These are phyloP conservation scores for Hemibagrus wyckioides DNA, from an alignment of 2,113 vertebrate species.

Conservation along the genomic window DNA sequence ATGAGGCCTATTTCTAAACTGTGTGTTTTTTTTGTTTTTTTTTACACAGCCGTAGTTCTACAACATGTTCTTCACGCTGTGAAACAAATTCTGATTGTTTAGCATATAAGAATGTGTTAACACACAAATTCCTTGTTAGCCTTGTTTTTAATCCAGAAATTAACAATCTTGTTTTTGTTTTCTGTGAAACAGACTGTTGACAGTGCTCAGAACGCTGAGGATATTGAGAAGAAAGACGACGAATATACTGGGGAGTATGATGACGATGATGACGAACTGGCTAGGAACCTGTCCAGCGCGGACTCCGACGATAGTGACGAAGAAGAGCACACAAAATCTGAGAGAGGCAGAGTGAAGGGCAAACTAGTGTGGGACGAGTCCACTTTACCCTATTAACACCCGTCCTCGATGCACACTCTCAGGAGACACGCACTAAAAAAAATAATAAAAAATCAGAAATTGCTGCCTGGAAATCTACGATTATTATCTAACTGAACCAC, in stretches of 20 bases:
- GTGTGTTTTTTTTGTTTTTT: neutral
- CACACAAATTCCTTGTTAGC: neutral
- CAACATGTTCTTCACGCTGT: neutral
- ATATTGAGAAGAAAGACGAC: constrained; percentile 37
- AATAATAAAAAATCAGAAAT: neutral
- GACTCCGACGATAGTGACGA: constrained; percentile 89
- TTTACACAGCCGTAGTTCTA: neutral
- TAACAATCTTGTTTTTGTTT: neutral
- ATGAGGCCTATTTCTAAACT: neutral
- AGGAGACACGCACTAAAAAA: neutral
- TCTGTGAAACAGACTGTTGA: constrained; percentile 73
- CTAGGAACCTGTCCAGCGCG: constrained; percentile 81
- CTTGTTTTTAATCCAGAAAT: neutral
- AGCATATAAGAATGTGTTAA: neutral
- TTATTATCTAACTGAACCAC: constrained; percentile 56
- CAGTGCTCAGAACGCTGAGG: constrained; percentile 65
- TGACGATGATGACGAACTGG: constrained; percentile 75
- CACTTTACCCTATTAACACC: constrained; percentile 81
- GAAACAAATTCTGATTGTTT: neutral
- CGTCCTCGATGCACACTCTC: neutral
- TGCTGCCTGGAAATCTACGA: constrained; percentile 42
- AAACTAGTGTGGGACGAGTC: constrained; percentile 90
- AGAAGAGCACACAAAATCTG: constrained; percentile 71
- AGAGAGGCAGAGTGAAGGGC: constrained; percentile 73
- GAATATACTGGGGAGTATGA: constrained; percentile 63